Conservation (phyloP, 2,113 vertebrate species). For the Danio rerio region DNA sequence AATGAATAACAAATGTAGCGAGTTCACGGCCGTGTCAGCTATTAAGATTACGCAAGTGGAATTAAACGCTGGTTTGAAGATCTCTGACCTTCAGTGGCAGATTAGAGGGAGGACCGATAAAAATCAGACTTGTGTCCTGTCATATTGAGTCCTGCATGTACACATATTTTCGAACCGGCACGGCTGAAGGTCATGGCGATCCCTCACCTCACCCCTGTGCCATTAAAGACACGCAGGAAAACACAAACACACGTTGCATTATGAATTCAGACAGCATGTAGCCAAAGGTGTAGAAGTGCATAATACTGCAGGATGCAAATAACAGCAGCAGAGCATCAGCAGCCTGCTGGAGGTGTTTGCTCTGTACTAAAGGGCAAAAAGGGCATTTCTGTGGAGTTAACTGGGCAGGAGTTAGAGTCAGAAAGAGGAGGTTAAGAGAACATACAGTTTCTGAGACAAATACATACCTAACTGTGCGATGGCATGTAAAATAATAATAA, state of each 20-base stretch:
- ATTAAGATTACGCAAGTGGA: constrained; percentile 30
- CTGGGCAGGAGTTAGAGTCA: too few relatives aligned
- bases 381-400: neutral
- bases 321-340: constrained; percentile 5
- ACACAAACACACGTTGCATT: neutral
- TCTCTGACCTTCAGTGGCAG: constrained; percentile 18
- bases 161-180: neutral
- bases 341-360: neutral
- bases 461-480: too few relatives aligned
- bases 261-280: constrained; percentile 9
- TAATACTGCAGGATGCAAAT: neutral
- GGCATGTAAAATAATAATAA: too few relatives aligned
- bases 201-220: neutral
- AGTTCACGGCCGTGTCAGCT: constrained; percentile 8
- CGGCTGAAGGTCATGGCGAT: constrained; percentile 1
- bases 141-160: constrained; percentile 9
- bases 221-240: constrained; percentile 14
- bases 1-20: constrained; percentile 9
- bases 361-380: neutral
- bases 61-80: constrained; percentile 9
- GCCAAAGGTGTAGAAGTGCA: neutral
- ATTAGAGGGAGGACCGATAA: constrained; percentile 26
- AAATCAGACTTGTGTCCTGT: constrained; percentile 12
- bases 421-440: too few relatives aligned
- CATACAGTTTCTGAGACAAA: too few relatives aligned